Conservation (phyloP, 2,888 invertebrate species). For the Erpobdella octoculata region DNA sequence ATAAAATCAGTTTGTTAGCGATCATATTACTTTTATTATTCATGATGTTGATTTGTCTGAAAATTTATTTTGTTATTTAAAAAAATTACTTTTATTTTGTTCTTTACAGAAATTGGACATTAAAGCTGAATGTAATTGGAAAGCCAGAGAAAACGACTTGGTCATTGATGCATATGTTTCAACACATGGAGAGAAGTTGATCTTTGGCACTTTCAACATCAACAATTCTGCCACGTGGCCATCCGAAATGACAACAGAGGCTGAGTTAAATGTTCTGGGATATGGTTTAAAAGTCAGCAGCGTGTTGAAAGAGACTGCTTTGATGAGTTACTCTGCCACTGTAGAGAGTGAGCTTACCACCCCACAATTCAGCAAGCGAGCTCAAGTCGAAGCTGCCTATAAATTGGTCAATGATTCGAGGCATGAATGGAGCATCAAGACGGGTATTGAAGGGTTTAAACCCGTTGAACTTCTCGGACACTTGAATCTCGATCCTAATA, state of each 20-base stretch:
- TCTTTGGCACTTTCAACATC: conserved; percentile 29
- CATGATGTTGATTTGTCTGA: too few relatives aligned
- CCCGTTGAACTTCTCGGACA: conserved; percentile 33
- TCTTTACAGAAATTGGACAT: conserved; percentile 29
- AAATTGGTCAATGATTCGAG: conserved; percentile 29
- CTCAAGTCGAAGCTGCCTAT: conserved; percentile 30
- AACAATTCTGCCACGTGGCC: conserved; percentile 31
- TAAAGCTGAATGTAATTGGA: conserved; percentile 28
- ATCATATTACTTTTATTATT: too few relatives aligned
- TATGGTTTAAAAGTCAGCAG: conserved; percentile 27
- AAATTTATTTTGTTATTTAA: too few relatives aligned
- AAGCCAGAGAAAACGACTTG: conserved; percentile 26
- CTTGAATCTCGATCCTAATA: conserved; percentile 34
- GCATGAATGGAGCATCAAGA: conserved; percentile 34
- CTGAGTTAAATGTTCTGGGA: conserved; percentile 31
- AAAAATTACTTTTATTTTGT: too few relatives aligned
- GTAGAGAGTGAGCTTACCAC: conserved; percentile 30
- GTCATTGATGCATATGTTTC: conserved; percentile 23
- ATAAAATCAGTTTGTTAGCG: too few relatives aligned
- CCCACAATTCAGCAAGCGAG: conserved; percentile 20
- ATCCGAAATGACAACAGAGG: conserved; percentile 27
- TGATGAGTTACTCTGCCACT: conserved; percentile 27
- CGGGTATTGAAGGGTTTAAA: conserved; percentile 28
- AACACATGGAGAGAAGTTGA: conserved; percentile 13
- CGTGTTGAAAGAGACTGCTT: conserved; percentile 32